phyloP scores from a whole-genome alignment of 1,140 invertebrate genomes.

The Aphelenchoides fujianensis region DNA sequence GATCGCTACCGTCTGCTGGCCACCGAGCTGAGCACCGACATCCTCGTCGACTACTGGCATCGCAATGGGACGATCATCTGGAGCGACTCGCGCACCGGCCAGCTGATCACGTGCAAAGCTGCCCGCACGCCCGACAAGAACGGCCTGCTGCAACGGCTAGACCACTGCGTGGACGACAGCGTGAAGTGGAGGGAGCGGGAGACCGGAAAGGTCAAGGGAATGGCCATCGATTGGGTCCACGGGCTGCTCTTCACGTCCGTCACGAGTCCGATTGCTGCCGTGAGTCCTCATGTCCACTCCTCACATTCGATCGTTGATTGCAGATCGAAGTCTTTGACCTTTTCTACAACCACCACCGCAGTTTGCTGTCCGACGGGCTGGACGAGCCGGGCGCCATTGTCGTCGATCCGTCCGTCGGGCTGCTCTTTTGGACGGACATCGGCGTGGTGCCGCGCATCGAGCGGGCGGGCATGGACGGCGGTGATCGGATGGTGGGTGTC shows the following conservation, averaged over 20 bases:
- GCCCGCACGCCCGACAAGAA: slow-evolving; percentile 20
- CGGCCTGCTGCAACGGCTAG: slow-evolving; percentile 24
- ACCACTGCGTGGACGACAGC: slow-evolving; percentile 66
- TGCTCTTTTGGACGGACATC: slow-evolving; percentile 65
- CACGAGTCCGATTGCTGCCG: too few species aligned
- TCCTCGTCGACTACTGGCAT: slow-evolving; percentile 49
- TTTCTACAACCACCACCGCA: slow-evolving; percentile 56
- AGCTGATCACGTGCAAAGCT: slow-evolving; percentile 71
- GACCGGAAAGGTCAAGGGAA: slow-evolving; percentile 80
- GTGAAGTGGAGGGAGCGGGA: slow-evolving; percentile 78
- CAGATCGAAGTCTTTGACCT: slow-evolving; percentile 46
- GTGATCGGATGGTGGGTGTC: slow-evolving; percentile 43
- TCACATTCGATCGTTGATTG: neutral
- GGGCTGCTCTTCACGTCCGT: slow-evolving; percentile 92
- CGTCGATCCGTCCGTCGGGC: slow-evolving; percentile 73
- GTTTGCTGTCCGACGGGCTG: slow-evolving; percentile 76
- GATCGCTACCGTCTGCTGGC: neutral
- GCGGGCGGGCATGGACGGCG: slow-evolving; percentile 64
- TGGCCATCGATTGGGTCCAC: slow-evolving; percentile 94
- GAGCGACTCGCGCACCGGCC: slow-evolving; percentile 82
- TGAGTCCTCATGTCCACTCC: too few species aligned
- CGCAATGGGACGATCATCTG: slow-evolving; percentile 79
- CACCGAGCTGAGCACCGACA: neutral
- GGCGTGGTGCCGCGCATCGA: slow-evolving; percentile 61
- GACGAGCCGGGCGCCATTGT: slow-evolving; percentile 88